Base-by-base conservation (phyloP, 2,888 invertebrate species). In the Tiphia femorata region DNA sequence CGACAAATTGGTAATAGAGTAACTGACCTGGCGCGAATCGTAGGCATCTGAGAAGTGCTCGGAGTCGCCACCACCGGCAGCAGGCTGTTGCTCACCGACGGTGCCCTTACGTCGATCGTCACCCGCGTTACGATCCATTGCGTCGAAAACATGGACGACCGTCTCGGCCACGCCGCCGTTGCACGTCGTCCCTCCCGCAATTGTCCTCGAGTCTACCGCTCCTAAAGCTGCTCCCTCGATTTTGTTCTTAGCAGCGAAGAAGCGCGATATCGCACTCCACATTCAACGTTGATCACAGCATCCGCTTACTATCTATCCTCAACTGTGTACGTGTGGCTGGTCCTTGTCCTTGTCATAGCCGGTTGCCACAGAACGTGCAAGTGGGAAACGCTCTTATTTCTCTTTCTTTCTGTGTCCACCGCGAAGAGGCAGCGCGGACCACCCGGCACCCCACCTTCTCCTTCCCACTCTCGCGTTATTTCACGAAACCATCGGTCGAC, bases 261-360 rank as follows among this genome's bases (percentile, higher is more conserved):
- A 67, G 59, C 81, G 80, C 67, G 82, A 80, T 66, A 84, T 79
- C 68, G 79, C 75, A 78, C 77, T 81, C 83, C 83, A 84, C 84
- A 84, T 84, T 82, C 84, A 84, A 80, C 58, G 58, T 65, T 60
- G 64, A 62, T 62, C 63, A 58, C 54, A 57, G 53, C 47, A 63
- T 57, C 49, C 54, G 53, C 16, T 5, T n/a, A 27, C 19, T 12
- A 19, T 44, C 30, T 30, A 16, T 27, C 16, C 23, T 8, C 6
- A 40, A n/a, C 37, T 40, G 41, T 4, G 47, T 47, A 43, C 52
- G 59, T 58, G 35, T 25, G 43, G 60, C 65, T 47, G 62, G 60
- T 72, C 62, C 70, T 69, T 58, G 66, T 73, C 60, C 74, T 72
- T 65, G 62, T 76, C 76, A 27, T 27, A 10, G 5, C 5, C 10